A percentile compares a stretch with the other conserved stretches of the same genome.
These are phyloP conservation scores for Mastacembelus armatus DNA, from an alignment of 2,797 vertebrate species.

Conservation along the genomic window DNA sequence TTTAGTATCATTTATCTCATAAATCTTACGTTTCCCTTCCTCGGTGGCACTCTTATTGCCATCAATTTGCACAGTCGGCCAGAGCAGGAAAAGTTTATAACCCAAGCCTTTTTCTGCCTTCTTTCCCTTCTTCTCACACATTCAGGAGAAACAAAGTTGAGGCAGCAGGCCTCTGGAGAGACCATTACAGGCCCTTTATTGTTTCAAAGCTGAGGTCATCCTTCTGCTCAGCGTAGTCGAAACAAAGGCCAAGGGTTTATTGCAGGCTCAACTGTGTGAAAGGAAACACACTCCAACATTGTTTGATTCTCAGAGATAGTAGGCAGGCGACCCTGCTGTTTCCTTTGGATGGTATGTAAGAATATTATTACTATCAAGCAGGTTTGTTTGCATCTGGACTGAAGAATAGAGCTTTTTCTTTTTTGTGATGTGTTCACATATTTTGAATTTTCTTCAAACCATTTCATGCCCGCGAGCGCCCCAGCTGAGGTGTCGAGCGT, in stretches of 20 bases:
- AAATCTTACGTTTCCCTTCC: not conserved
- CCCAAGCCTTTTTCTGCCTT: slow-evolving; percentile 41
- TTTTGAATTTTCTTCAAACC: slow-evolving; percentile 41
- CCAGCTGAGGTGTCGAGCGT: slow-evolving; percentile 51
- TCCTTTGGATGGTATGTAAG: slow-evolving; percentile 42
- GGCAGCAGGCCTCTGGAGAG: slow-evolving; percentile 93
- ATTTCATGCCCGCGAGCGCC: slow-evolving; percentile 32
- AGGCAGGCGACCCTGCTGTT: slow-evolving; percentile 59
- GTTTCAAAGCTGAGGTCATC: slow-evolving; percentile 99
- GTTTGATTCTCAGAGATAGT: slow-evolving; percentile 85
- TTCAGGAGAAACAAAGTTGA: slow-evolving; percentile 95
- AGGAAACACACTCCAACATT: slow-evolving; percentile 95
- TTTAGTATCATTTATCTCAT: not conserved
- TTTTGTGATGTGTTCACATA: slow-evolving; percentile 19
- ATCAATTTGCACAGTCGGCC: slow-evolving; percentile 46
- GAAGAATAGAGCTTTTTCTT: not conserved
- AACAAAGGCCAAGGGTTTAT: slow-evolving; percentile 96
- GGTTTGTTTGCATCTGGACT: slow-evolving; percentile 25
- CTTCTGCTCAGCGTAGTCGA: slow-evolving; percentile 90
- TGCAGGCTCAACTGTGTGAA: slow-evolving; percentile 96
- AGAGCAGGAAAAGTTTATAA: slow-evolving; percentile 66
- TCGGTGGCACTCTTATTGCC: slow-evolving; percentile 30
- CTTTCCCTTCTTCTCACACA: slow-evolving; percentile 85
- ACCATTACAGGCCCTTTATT: slow-evolving; percentile 96
- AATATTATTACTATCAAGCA: slow-evolving; percentile 9